Percentiles rank a stretch among this genome's conserved stretches.
Evolutionary conservation across 2,888 invertebrate species (phyloP).

Genomic region (Cephus rjabovi): DNA sequence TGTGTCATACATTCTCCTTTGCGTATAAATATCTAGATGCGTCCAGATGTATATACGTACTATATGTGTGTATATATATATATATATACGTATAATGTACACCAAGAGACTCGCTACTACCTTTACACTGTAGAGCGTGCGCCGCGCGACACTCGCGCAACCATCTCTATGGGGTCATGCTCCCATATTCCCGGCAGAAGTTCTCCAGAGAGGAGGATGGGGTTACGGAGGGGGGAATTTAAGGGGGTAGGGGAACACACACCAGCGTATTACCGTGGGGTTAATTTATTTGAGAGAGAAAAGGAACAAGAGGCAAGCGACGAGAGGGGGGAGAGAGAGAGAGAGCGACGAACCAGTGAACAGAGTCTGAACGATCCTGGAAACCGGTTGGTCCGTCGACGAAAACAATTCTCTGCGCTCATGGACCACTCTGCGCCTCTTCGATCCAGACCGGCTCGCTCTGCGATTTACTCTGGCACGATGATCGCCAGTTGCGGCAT

Average conservation of each 20-base stretch:
- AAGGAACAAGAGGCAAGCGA: neutral
- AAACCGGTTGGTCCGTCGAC: neutral
- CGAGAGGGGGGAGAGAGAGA: neutral
- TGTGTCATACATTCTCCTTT: conserved; percentile 51
- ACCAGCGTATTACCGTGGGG: conserved; percentile 22
- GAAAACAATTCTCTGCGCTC: neutral
- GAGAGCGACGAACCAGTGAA: neutral
- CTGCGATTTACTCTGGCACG: neutral
- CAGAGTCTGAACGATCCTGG: neutral
- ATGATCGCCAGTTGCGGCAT: neutral
- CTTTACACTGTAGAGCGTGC: neutral
- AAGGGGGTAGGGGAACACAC: conserved; percentile 13
- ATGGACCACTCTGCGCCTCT: neutral
- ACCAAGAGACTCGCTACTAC: neutral
- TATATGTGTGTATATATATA: neutral
- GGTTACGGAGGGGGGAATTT: neutral
- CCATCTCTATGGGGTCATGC: neutral
- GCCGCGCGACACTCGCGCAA: neutral
- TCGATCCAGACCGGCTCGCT: neutral
- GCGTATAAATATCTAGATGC: conserved; percentile 41
- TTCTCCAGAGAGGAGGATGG: conserved; percentile 22
- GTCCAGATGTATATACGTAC: neutral
- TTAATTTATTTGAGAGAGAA: conserved; percentile 30
- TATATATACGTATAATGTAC: neutral
- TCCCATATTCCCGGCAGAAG: conserved; percentile 12